These are phyloP conservation scores for Carapus acus DNA, from an alignment of 2,797 vertebrate genomes.

Conservation along the genomic window DNA sequence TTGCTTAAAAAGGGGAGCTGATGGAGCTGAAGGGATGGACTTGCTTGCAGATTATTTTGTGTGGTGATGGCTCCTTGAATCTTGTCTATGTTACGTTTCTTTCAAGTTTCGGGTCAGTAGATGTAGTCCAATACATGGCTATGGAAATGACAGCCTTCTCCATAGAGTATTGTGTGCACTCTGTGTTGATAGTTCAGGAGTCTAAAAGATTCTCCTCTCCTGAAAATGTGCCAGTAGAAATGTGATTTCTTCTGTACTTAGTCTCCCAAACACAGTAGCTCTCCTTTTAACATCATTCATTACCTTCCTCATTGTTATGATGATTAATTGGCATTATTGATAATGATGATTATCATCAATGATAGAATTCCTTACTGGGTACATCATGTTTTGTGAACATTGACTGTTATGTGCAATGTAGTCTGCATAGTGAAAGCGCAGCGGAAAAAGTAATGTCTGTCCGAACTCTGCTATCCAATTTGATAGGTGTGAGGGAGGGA, in stretches of 20 bases:
- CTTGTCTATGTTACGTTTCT: no score
- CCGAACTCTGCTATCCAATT: conserved; percentile 52
- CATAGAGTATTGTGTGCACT: no score
- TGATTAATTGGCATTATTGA: conserved; percentile 78
- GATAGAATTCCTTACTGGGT: conserved; percentile 71
- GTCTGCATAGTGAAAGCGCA: conserved; percentile 58
- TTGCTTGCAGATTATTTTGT: no score
- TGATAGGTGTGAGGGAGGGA: conserved; percentile 44
- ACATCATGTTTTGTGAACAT: conserved; percentile 64
- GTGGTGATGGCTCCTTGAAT: no score
- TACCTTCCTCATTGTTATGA: conserved; percentile 71
- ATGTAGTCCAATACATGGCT: not conserved
- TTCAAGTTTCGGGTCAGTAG: not conserved
- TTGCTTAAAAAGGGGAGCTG: no score
- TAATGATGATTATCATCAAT: conserved; percentile 74
- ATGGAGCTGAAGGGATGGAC: no score
- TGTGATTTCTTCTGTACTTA: conserved; percentile 32
- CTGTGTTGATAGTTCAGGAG: conserved; percentile 42
- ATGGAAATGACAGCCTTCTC: no score
- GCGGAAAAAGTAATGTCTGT: conserved; percentile 60
- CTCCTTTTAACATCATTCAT: conserved; percentile 67
- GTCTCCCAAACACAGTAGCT: conserved; percentile 49
- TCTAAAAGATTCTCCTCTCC: no score
- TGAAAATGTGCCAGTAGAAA: conserved; percentile 29
- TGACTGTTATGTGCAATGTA: conserved; percentile 60